Evolutionary conservation across 1,140 invertebrate species (phyloP).

Genomic region (Diabrotica virgifera): DNA sequence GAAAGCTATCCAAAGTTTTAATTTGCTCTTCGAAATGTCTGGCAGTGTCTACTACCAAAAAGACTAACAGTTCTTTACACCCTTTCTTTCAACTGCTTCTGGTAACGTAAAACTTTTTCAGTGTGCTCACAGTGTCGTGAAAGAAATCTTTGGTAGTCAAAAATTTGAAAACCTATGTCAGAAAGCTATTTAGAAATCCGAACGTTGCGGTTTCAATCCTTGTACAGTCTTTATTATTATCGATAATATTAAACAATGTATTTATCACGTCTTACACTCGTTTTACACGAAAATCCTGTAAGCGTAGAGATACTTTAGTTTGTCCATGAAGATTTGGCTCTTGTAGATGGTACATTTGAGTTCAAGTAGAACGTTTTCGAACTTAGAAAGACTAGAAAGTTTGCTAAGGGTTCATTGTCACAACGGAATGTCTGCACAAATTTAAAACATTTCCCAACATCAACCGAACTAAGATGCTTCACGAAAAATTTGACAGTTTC

Average conservation of each 20-base stretch:
- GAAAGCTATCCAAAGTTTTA: slow-evolving; percentile 54
- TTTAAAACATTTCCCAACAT: slow-evolving; percentile 28
- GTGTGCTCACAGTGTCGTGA: slow-evolving; percentile 47
- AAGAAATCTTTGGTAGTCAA: slow-evolving; percentile 50
- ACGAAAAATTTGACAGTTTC: slow-evolving; percentile 26
- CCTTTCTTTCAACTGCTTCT: slow-evolving; percentile 5
- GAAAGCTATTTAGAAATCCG: slow-evolving; percentile 48
- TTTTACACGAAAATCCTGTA: slow-evolving; percentile 52
- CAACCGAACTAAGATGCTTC: slow-evolving; percentile 17
- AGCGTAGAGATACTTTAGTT: slow-evolving; percentile 54
- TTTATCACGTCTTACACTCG: slow-evolving; percentile 50
- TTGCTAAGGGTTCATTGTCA: slow-evolving; percentile 21
- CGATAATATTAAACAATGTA: slow-evolving; percentile 51
- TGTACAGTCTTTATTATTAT: slow-evolving; percentile 35
- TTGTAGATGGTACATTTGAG: slow-evolving; percentile 50
- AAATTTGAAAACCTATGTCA: slow-evolving; percentile 44
- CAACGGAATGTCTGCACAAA: slow-evolving; percentile 32
- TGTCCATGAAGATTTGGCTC: slow-evolving; percentile 48
- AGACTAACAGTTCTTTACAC: slow-evolving; percentile 48
- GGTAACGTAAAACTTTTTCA: slow-evolving; percentile 40
- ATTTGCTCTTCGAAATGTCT: slow-evolving; percentile 47
- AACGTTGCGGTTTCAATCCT: slow-evolving; percentile 35
- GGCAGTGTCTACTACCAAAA: slow-evolving; percentile 53
- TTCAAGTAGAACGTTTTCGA: slow-evolving; percentile 55
- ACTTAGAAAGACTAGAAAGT: slow-evolving; percentile 48